Conservation (phyloP, 2,113 vertebrate genomes). For the Sialia sialis region DNA sequence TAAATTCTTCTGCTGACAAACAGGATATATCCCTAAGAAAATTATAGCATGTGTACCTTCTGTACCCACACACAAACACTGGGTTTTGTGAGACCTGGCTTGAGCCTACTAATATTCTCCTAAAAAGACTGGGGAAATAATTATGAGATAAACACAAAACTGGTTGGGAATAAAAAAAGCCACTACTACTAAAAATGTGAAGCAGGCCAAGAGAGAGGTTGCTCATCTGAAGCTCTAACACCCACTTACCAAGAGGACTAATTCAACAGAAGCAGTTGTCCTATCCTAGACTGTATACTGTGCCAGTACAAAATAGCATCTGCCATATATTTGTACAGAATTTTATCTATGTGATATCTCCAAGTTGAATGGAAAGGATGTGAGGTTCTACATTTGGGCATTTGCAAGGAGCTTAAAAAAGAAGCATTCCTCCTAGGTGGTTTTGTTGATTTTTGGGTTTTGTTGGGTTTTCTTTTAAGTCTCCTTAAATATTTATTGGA, state of each 20-base stretch:
- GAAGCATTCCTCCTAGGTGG: neutral
- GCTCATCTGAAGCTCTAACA: neutral
- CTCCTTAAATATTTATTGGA: neutral
- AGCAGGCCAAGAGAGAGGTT: neutral
- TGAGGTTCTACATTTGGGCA: neutral
- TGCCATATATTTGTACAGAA: neutral
- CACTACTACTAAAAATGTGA: neutral
- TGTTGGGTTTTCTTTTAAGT: accelerated
- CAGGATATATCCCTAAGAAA: neutral
- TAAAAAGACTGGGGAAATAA: neutral
- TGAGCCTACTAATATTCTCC: neutral
- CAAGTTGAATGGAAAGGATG: neutral
- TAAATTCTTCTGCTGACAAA: neutral
- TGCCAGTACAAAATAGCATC: neutral
- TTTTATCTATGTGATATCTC: neutral
- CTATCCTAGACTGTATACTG: neutral
- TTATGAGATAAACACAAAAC: neutral
- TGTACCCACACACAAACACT: neutral
- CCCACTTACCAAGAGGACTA: neutral
- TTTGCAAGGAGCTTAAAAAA: neutral
- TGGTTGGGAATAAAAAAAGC: neutral
- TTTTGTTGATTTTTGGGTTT: neutral
- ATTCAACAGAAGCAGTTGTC: neutral
- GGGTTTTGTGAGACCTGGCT: neutral
- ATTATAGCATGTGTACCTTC: neutral